Evolutionary conservation across 1,140 invertebrate genomes (phyloP).

Genomic region (Philotrypesis tridentata): DNA sequence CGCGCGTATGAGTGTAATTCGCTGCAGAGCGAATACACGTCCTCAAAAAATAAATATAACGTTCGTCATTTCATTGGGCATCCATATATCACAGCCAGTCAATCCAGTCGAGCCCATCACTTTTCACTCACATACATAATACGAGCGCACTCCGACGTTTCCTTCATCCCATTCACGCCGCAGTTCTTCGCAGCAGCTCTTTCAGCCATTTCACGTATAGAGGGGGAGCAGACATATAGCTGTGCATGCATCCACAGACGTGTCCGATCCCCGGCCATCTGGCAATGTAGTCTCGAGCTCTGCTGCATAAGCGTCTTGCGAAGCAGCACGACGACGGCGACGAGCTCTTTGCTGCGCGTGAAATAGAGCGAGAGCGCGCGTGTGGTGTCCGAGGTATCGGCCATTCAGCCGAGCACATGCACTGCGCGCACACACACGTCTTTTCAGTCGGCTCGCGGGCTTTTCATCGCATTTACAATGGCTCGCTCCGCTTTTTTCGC

Average conservation of each 20-base stretch:
- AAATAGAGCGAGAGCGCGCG: background rate
- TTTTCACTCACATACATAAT: background rate
- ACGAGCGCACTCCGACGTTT: background rate
- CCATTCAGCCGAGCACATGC: background rate
- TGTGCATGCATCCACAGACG: background rate
- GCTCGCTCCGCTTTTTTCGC: background rate
- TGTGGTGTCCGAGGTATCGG: background rate
- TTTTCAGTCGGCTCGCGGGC: background rate
- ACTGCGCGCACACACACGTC: background rate
- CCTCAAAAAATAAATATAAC: background rate
- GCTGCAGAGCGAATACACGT: background rate
- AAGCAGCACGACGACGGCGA: no score
- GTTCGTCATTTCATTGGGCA: background rate
- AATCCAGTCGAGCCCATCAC: background rate
- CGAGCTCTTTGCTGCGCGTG: background rate
- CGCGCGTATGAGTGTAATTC: background rate
- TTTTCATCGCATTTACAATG: background rate
- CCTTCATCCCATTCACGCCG: background rate
- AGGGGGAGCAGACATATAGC: no score
- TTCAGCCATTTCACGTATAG: background rate
- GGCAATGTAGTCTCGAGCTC: background rate
- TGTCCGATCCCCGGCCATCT: background rate
- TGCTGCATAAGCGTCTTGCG: background rate
- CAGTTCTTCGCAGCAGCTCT: background rate
- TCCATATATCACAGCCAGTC: background rate